Conservation (phyloP, 2,797 vertebrate species). For the Tragelaphus oryx region DNA sequence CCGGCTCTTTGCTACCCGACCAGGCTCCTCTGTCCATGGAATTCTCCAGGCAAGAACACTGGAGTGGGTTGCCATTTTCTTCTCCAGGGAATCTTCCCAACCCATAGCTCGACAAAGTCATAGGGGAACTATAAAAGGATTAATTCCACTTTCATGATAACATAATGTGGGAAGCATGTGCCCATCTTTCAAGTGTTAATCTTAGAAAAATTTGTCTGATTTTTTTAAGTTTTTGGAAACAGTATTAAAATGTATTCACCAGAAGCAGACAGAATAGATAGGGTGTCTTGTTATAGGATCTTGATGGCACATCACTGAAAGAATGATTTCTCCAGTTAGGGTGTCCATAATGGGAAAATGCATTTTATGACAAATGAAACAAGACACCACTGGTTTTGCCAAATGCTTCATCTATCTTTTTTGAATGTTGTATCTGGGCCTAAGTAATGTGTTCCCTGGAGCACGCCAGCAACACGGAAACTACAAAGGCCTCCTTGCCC, state of each 20-base stretch:
- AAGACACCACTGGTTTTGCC: not conserved
- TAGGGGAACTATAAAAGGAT: not conserved
- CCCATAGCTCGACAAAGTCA: not conserved
- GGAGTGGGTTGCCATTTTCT: not conserved
- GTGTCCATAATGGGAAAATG: not conserved
- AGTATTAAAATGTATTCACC: not conserved
- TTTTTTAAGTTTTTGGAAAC: not conserved
- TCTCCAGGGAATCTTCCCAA: not conserved
- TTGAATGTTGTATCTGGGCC: not conserved
- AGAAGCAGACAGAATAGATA: not conserved
- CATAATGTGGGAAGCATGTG: not conserved
- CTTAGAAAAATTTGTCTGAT: not conserved
- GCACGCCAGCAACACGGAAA: not conserved
- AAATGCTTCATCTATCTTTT: not conserved
- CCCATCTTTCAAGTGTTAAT: not conserved
- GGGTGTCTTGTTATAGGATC: not conserved
- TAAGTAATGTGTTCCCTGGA: not conserved
- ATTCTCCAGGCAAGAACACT: not conserved
- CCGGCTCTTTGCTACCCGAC: not conserved
- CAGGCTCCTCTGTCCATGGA: not conserved
- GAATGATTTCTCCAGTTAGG: not conserved
- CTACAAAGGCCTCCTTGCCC: constrained; percentile 23
- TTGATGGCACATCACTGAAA: not conserved
- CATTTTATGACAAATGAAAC: not conserved
- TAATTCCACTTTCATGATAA: not conserved